Base-by-base conservation (phyloP, 2,888 invertebrate genomes). In the Glyphotaelius pellucidus region DNA sequence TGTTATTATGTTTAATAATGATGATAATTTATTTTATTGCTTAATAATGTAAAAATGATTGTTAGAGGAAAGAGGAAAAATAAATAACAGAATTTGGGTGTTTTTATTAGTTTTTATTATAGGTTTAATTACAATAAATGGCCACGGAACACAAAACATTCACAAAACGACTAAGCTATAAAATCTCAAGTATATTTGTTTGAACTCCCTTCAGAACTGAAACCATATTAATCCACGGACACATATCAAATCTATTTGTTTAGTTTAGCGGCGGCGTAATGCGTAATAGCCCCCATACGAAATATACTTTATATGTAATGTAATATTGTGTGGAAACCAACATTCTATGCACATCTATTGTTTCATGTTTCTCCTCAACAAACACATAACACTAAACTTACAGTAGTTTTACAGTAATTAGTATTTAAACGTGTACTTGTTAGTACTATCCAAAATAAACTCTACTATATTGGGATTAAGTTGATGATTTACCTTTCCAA, bases 131-230 rank as follows among this genome's bases (percentile, higher is more conserved):
- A 93, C 93, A 93, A 93, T 93, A 93, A 93, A 93, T 93, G 93
- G 93, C 93, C 93, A 93, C 93, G 92, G 80, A 93, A 93, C 93
- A 93, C 93, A 93, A 93, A 93, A 93, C 93, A 93, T 93, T 93
- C 93, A 93, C 93, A 93, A 93, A 93, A 93, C 90, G 91, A 93
- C 93, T 93, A 93, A 93, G 93, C 93, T 93, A 93, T 91, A 92
- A 93, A 92, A 92, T 92, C 90, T 91, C 91, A 91, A 92, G 91
- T 92, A 92, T 90, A 86, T 42, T 90, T 92, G 89, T 92, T 86
- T 93, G 47, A 52, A 87, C 80, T 47, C 81, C 83, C 87, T 90
- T 85, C 80, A 84, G 89, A 92, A 92, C 90, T 67, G 85, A 92
- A 92, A 92, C 47, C 38, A 92, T 92, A 92, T 92, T 90, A 80